Conservation (phyloP, 2,888 invertebrate species). For the Scrobipalpa costella region DNA sequence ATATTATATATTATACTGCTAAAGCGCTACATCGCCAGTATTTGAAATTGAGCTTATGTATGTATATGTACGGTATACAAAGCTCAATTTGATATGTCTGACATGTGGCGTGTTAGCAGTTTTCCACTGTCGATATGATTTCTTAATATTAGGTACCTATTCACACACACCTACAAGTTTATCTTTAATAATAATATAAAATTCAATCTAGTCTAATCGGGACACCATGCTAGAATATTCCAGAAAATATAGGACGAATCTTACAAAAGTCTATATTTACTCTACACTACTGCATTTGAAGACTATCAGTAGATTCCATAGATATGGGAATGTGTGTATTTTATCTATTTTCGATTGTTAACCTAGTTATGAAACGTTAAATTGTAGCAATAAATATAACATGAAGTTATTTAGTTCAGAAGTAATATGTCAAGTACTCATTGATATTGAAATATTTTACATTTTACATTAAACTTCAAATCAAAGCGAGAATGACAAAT, state of each 20-base stretch:
- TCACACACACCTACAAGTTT: no score
- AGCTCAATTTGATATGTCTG: no score
- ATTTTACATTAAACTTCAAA: no score
- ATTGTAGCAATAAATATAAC: background rate
- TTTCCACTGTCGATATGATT: no score
- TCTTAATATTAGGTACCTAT: background rate
- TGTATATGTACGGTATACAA: no score
- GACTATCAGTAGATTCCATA: slow-evolving; percentile 8
- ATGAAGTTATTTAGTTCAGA: background rate
- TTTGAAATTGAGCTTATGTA: no score
- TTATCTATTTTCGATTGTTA: slow-evolving; percentile 7
- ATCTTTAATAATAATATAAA: no score
- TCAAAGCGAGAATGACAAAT: no score
- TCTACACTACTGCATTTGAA: background rate
- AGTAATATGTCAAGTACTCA: background rate
- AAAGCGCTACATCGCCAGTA: no score
- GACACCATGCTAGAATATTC: background rate
- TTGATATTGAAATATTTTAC: no score
- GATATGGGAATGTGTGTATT: background rate
- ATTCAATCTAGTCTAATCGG: background rate
- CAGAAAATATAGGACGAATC: background rate
- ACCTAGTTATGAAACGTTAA: slow-evolving; percentile 11
- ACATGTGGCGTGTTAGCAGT: no score
- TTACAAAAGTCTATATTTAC: background rate
- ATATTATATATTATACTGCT: no score